phyloP scores from a whole-genome alignment of 2,888 invertebrate species.

The Ochlodes sylvanus region DNA sequence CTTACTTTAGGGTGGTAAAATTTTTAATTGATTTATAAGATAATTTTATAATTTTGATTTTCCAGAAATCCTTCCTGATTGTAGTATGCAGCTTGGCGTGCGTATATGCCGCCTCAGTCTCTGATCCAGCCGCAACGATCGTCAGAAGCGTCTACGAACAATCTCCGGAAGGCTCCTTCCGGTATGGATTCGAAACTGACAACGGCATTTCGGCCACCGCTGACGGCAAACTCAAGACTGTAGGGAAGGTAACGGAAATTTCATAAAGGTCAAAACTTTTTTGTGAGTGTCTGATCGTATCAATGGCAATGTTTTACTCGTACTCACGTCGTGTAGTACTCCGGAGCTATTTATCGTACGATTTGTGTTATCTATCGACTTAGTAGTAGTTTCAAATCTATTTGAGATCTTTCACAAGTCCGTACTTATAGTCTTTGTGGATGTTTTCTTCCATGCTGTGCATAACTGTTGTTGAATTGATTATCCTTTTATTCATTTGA shows the following conservation, averaged over 20 bases:
- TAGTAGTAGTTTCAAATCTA: no score
- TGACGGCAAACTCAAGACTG: conserved; percentile 73
- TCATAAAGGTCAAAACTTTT: neutral
- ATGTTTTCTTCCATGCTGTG: no score
- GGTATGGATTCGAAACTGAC: conserved; percentile 80
- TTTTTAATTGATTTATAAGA: neutral
- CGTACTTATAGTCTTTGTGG: no score
- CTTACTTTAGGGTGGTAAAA: no score
- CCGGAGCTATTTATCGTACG: no score
- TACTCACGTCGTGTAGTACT: no score
- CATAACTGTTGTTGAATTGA: no score
- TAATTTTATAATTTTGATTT: neutral
- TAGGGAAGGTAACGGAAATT: conserved; percentile 35
- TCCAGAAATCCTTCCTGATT: conserved; percentile 57
- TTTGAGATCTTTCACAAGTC: no score
- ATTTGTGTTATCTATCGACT: no score
- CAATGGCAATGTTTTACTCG: no score
- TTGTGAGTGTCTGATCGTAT: no score
- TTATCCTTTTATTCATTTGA: no score
- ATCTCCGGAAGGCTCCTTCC: conserved; percentile 74
- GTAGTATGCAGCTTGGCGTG: conserved; percentile 53
- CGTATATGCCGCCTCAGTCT: conserved; percentile 46
- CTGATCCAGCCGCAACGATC: conserved; percentile 46
- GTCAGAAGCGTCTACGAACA: conserved; percentile 41
- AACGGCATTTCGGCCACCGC: conserved; percentile 85